Evolutionary conservation across 1,140 invertebrate species (phyloP).

Genomic region (Oreohelix idahoensis): DNA sequence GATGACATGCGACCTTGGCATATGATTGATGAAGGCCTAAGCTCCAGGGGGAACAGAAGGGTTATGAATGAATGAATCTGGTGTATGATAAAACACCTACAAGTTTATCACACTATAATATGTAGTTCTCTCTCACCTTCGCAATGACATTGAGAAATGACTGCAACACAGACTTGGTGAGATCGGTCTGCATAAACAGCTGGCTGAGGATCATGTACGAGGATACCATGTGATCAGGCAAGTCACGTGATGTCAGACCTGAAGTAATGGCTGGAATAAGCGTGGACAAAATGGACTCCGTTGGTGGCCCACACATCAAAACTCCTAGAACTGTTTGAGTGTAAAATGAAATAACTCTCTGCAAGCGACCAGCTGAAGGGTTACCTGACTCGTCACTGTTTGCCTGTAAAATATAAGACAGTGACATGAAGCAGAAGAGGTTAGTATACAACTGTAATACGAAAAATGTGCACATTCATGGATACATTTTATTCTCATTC

Average conservation of each 20-base stretch:
- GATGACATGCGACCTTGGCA: too few species aligned
- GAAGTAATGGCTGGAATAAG: constrained; percentile 81
- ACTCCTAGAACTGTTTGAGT: constrained; percentile 82
- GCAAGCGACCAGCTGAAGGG: constrained; percentile 70
- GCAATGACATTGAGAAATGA: constrained; percentile 75
- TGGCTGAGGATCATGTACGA: constrained; percentile 83
- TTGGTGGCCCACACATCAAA: constrained; percentile 77
- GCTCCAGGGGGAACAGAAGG: too few species aligned
- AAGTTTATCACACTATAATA: too few species aligned
- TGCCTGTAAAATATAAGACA: constrained; percentile 5
- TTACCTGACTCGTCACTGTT: constrained; percentile 24
- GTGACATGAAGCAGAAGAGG: not conserved
- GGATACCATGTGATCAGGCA: constrained; percentile 81
- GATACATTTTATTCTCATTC: too few species aligned
- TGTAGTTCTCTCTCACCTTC: too few species aligned
- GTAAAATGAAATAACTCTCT: constrained; percentile 85
- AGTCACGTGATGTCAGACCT: constrained; percentile 79
- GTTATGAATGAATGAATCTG: too few species aligned
- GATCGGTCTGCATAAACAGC: constrained; percentile 78
- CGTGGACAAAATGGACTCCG: constrained; percentile 81
- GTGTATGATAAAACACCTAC: too few species aligned
- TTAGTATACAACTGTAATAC: too few species aligned
- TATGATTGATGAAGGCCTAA: too few species aligned
- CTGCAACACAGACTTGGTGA: constrained; percentile 78
- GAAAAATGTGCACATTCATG: too few species aligned